These are phyloP conservation scores for Elaphurus davidianus DNA, from an alignment of 2,113 vertebrate genomes.

Conservation along the genomic window DNA sequence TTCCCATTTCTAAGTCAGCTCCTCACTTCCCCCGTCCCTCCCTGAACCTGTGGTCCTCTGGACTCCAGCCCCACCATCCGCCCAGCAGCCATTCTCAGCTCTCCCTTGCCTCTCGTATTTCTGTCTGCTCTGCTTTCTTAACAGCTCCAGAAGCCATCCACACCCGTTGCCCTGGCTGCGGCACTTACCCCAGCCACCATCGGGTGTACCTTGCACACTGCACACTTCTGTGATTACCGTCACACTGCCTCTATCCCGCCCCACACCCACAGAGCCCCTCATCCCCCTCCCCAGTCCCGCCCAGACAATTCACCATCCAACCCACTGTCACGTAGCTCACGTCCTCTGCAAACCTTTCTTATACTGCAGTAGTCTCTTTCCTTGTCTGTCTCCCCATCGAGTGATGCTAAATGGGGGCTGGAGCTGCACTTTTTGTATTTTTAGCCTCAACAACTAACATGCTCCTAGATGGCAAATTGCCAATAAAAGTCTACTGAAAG, in stretches of 20 bases:
- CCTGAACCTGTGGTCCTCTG: neutral
- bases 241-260: neutral
- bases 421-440: neutral
- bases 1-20: neutral
- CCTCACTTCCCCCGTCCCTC: neutral
- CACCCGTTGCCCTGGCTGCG: neutral
- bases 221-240: neutral
- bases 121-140: neutral
- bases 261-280: neutral
- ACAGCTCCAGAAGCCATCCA: neutral
- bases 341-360: neutral
- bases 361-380: neutral
- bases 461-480: neutral
- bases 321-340: neutral
- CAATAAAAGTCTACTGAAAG: conserved; percentile 10
- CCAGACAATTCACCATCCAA: neutral
- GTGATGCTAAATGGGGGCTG: neutral
- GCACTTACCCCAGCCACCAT: neutral
- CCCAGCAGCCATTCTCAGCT: neutral
- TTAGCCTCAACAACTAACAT: neutral
- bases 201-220: neutral
- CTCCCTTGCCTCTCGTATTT: neutral
- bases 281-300: neutral
- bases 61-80: neutral
- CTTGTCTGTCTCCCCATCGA: neutral